phyloP scores from a whole-genome alignment of 2,888 invertebrate species.

The Brenthis daphne region DNA sequence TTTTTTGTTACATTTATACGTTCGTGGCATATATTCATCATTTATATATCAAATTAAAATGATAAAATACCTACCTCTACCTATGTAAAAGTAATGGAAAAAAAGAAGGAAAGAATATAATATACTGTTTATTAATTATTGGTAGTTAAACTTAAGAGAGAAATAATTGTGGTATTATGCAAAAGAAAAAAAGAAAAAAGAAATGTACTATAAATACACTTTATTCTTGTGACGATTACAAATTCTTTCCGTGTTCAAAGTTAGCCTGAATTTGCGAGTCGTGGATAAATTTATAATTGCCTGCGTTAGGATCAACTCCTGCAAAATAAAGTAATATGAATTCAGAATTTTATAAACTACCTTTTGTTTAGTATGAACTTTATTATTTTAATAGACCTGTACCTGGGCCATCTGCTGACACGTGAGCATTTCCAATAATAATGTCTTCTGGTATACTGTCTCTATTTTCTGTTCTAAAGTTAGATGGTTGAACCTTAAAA shows the following conservation, averaged over 20 bases:
- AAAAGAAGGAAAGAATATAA: too few species aligned
- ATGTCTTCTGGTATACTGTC: conserved; percentile 60
- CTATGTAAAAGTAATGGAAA: too few species aligned
- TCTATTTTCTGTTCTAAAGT: conserved; percentile 65
- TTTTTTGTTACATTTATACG: too few species aligned
- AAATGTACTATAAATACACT: not conserved
- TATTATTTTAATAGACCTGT: conserved; percentile 5
- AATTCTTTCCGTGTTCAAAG: conserved; percentile 65
- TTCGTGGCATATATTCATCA: too few species aligned
- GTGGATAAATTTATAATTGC: conserved; percentile 60
- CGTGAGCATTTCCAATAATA: conserved; percentile 57
- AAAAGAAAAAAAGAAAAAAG: too few species aligned
- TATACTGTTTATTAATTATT: too few species aligned
- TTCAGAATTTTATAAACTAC: not conserved
- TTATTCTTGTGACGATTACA: conserved; percentile 28
- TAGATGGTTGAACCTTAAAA: conserved; percentile 66
- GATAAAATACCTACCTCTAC: too few species aligned
- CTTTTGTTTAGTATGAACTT: too few species aligned
- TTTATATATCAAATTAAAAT: too few species aligned
- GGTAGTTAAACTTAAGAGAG: too few species aligned
- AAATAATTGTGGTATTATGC: too few species aligned
- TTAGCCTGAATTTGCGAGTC: conserved; percentile 58
- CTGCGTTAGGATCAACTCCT: conserved; percentile 54
- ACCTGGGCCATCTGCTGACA: conserved; percentile 55
- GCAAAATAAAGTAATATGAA: conserved; percentile 28